Evolutionary conservation across 2,113 vertebrate genomes (phyloP), one percentile per base, ranked within the genome.

Genomic region (Mirza zaza): DNA sequence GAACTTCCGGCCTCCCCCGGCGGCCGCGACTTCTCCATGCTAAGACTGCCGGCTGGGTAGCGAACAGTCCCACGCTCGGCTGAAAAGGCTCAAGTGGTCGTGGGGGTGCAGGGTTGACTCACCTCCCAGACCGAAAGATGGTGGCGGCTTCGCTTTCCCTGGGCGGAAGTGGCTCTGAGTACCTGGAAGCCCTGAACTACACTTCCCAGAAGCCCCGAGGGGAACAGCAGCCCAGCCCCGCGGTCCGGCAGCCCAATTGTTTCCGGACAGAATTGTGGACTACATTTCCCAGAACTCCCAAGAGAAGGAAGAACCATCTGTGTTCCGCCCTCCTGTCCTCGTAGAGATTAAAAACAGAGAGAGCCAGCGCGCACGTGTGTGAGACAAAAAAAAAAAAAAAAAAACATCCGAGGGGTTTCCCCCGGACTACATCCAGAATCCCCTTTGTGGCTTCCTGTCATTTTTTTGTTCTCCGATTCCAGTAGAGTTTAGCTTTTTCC

Each of bases 291-390:
- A 63, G 36, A 92, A 82, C 0, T 9, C 1, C 36, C 1, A 5
- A 63, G 59, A 6, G 3, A 9, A 8, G 39, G 34, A 11, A 9
- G 23, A 32, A 2, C 2, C 4, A 29, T 75, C 42, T 42, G 0
- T 4, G 0, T 2, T 3, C 20, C 7, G 0, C 9, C 42, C 5
- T 3, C 3, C 32, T 9, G 0, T 7, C 42, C 5, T 3, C 2
- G n/a, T 7, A 11, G 23, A 7, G 11, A 18, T 4, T 34, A 25
- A 55, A 14, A 39, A 25, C 10, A 25, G 6, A 17, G 7, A 8
- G 45, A 45, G 45, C 23, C 0, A 2, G 39, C 27, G 42, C 6
- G 39, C 3, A 11, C 6, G 25, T 7, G 55, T 20, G 18, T 57
- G 20, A 57, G 20, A 21, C 52, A 14, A 52, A 55, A 18, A 52